These are phyloP conservation scores for Bombyx mori DNA, from an alignment of 1,140 invertebrate genomes.

Conservation along the genomic window ASM3026992v2 NC_085116.1:12537001-12537500, in stretches of 20 bases:
- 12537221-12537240: slow-evolving; percentile 45
- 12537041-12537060: slow-evolving; percentile 53
- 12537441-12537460: slow-evolving; percentile 54
- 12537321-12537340: slow-evolving; percentile 70
- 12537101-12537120: slow-evolving; percentile 47
- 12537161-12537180: neutral
- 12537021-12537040: slow-evolving; percentile 64
- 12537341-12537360: slow-evolving; percentile 69
- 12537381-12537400: slow-evolving; percentile 51
- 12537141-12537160: neutral
- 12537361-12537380: slow-evolving; percentile 69
- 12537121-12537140: slow-evolving; percentile 29
- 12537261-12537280: slow-evolving; percentile 36
- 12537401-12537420: slow-evolving; percentile 62
- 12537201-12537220: slow-evolving; percentile 1
- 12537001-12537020: slow-evolving; percentile 46
- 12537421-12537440: slow-evolving; percentile 71
- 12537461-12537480: slow-evolving; percentile 53
- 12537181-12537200: slow-evolving; percentile 1
- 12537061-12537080: slow-evolving; percentile 58
- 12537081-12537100: slow-evolving; percentile 47
- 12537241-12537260: slow-evolving; percentile 64
- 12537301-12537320: slow-evolving; percentile 66
- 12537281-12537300: slow-evolving; percentile 59
- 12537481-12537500: slow-evolving; percentile 2